Conservation (phyloP, 2,113 vertebrate species). For the Takifugu flavidus region DNA sequence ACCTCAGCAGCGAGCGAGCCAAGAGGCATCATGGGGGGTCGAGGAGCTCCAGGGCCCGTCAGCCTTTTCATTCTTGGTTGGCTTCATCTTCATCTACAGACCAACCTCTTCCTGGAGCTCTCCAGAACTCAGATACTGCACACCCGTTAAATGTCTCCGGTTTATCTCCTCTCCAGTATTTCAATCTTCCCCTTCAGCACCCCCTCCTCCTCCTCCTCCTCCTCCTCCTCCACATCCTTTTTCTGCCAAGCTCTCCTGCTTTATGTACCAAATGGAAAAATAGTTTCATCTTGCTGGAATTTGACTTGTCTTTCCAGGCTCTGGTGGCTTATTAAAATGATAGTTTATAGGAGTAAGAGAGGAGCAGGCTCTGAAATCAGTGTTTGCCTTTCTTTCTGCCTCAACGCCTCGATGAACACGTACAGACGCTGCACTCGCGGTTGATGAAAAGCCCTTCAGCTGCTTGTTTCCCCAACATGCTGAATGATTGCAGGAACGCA, state of each 20-base stretch:
- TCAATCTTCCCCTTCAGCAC: slow-evolving; percentile 28
- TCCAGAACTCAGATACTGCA: slow-evolving; percentile 42
- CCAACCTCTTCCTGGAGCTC: slow-evolving; percentile 35
- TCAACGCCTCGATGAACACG: too few species aligned
- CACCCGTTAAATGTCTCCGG: slow-evolving; percentile 33
- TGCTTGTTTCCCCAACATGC: too few species aligned
- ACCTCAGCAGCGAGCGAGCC: background rate
- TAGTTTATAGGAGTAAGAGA: slow-evolving; percentile 15
- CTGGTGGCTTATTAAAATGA: slow-evolving; percentile 34
- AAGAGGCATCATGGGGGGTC: background rate
- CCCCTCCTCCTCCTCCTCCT: slow-evolving; percentile 11
- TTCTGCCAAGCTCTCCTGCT: slow-evolving; percentile 12
- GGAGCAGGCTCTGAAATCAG: slow-evolving; percentile 11
- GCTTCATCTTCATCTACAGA: slow-evolving; percentile 6
- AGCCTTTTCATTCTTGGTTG: too few species aligned
- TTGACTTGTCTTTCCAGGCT: slow-evolving; percentile 24
- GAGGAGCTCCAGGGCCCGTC: too few species aligned
- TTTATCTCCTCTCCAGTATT: slow-evolving; percentile 48
- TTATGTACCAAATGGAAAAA: slow-evolving; percentile 44
- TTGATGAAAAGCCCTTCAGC: too few species aligned
- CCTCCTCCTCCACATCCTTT: slow-evolving; percentile 4
- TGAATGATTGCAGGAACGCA: too few species aligned
- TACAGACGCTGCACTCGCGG: too few species aligned
- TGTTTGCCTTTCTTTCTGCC: too few species aligned
- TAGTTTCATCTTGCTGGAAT: slow-evolving; percentile 39